Conservation (phyloP, 1,140 invertebrate species). For the Acromyrmex heyeri region DNA sequence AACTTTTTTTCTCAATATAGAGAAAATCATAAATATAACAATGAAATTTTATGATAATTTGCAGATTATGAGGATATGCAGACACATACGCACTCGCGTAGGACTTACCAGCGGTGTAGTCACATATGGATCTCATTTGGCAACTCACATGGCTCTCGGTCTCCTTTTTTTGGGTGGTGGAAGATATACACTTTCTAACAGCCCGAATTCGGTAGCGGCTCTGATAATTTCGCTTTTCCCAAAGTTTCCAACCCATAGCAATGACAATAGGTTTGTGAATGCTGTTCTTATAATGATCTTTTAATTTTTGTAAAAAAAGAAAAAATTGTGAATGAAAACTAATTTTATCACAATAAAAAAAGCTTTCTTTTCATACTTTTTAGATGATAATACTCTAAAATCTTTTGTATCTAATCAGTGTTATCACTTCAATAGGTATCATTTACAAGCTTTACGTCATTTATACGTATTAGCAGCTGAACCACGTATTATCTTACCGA, state of each 20-base stretch:
- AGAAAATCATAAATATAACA: background rate
- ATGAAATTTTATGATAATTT: background rate
- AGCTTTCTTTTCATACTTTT: background rate
- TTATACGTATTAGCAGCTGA: slow-evolving; percentile 97
- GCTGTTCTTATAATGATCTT: background rate
- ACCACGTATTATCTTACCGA: slow-evolving; percentile 94
- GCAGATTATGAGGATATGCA: slow-evolving; percentile 91
- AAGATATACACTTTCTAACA: slow-evolving; percentile 94
- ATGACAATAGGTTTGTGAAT: slow-evolving; percentile 93
- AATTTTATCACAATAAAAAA: too few species aligned
- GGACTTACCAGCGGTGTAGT: slow-evolving; percentile 89
- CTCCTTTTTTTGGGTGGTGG: slow-evolving; percentile 98
- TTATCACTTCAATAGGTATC: slow-evolving; percentile 89
- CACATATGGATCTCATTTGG: slow-evolving; percentile 97
- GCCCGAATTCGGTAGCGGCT: slow-evolving; percentile 94
- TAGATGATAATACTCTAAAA: background rate
- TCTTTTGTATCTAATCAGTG: slow-evolving; percentile 14
- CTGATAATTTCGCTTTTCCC: slow-evolving; percentile 97
- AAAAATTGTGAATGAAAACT: too few species aligned
- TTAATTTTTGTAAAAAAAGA: background rate
- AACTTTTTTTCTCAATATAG: too few species aligned
- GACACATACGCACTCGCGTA: slow-evolving; percentile 92
- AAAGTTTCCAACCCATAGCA: slow-evolving; percentile 98
- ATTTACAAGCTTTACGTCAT: slow-evolving; percentile 98
- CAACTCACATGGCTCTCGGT: slow-evolving; percentile 97